These are phyloP conservation scores for Lymantria monacha DNA, from an alignment of 2,888 invertebrate genomes.

Conservation along the genomic window DNA sequence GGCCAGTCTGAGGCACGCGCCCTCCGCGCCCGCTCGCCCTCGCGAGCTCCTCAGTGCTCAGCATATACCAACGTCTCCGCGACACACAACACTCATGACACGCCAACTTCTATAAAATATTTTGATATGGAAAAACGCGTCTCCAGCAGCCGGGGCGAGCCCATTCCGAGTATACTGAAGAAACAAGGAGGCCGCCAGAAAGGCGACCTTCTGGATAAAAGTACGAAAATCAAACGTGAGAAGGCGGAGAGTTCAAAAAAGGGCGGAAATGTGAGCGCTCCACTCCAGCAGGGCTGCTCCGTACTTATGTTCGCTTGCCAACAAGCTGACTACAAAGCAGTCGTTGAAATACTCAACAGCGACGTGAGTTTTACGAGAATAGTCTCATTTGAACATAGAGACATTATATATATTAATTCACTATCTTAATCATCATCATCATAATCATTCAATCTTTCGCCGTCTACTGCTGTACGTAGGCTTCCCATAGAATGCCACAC, in stretches of 20 bases:
- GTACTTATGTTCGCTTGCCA: constrained; percentile 96
- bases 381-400: neutral
- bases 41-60: constrained; percentile 38
- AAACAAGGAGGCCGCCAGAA: constrained; percentile 64
- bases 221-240: constrained; percentile 72
- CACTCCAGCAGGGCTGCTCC: constrained; percentile 87
- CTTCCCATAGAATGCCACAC: too few relatives aligned
- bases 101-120: constrained; percentile 40
- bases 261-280: constrained; percentile 60
- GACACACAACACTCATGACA: constrained; percentile 44
- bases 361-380: constrained; percentile 83
- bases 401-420: too few relatives aligned
- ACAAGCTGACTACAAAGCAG: constrained; percentile 90
- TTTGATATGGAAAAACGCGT: constrained; percentile 75
- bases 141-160: constrained; percentile 66
- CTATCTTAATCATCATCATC: too few relatives aligned
- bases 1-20: constrained; percentile 75
- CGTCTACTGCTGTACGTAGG: too few relatives aligned
- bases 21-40: constrained; percentile 73
- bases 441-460: too few relatives aligned
- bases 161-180: constrained; percentile 76
- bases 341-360: constrained; percentile 87
- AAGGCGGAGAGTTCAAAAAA: constrained; percentile 63
- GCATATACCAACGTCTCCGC: constrained; percentile 25
- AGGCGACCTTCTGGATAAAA: constrained; percentile 71